phyloP scores from a whole-genome alignment of 1,140 invertebrate genomes.

The Coenobita brevimanus region DNA sequence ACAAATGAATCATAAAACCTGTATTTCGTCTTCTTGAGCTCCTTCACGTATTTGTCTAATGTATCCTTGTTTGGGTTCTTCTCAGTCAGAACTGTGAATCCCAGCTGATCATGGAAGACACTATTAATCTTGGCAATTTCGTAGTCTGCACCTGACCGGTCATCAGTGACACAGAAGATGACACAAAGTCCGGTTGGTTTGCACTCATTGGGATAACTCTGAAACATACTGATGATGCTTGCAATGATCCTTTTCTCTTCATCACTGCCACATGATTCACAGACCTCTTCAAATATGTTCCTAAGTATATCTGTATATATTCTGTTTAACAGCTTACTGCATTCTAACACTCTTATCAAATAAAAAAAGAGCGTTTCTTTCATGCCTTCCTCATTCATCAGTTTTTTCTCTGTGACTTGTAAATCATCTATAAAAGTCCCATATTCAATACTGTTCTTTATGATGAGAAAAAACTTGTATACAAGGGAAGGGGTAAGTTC shows the following conservation, averaged over 20 bases:
- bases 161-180: slow-evolving; percentile 38
- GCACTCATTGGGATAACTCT: slow-evolving; percentile 35
- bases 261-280: background rate
- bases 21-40: slow-evolving; percentile 27
- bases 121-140: slow-evolving; percentile 33
- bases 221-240: background rate
- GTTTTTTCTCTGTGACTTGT: background rate
- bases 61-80: background rate
- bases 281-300: background rate
- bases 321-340: slow-evolving; percentile 1
- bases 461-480: background rate
- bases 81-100: slow-evolving; percentile 32
- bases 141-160: background rate
- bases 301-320: slow-evolving; percentile 38
- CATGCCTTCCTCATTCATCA: background rate
- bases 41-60: slow-evolving; percentile 10
- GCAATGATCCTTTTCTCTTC: background rate
- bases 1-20: slow-evolving; percentile 39
- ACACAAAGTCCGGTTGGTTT: slow-evolving; percentile 35
- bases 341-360: slow-evolving; percentile 29
- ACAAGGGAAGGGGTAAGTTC: slow-evolving; percentile 13
- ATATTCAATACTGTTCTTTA: background rate
- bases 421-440: background rate
- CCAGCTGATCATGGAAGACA: slow-evolving; percentile 27
- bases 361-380: slow-evolving; percentile 44